Conservation (phyloP, 2,113 vertebrate species). For the Microcebus murinus region DNA sequence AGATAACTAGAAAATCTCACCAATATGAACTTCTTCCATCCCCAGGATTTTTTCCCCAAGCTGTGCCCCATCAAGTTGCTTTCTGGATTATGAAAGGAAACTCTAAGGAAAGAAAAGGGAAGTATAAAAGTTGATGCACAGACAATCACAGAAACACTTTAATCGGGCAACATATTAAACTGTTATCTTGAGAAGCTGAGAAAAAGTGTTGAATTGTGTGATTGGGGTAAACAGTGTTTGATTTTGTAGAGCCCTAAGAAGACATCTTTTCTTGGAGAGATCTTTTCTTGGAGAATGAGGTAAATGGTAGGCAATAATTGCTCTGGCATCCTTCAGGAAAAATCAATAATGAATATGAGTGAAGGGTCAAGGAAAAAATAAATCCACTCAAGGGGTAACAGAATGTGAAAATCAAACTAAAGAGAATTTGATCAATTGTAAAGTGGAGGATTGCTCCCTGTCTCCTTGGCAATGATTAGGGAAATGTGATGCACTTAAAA, state of each 20-base stretch:
- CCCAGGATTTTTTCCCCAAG: background rate
- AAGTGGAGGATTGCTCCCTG: conserved; percentile 49
- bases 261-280: too few relatives aligned
- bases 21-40: background rate
- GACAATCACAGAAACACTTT: conserved; percentile 74
- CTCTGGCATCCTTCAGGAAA: conserved; percentile 78
- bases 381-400: conserved; percentile 57
- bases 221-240: conserved; percentile 78
- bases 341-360: conserved; percentile 83
- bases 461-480: conserved; percentile 48
- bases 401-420: conserved; percentile 75
- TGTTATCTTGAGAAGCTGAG: conserved; percentile 67
- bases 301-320: conserved; percentile 77
- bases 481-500: conserved; percentile 42
- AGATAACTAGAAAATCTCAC: background rate
- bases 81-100: conserved; percentile 39
- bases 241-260: conserved; percentile 78
- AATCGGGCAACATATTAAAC: conserved; percentile 78
- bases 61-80: background rate
- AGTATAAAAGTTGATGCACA: background rate
- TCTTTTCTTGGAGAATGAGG: conserved; percentile 71
- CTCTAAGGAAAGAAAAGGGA: conserved; percentile 51
- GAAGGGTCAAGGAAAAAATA: conserved; percentile 77
- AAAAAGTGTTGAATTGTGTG: conserved; percentile 70
- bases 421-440: conserved; percentile 65